A percentile compares a stretch with the other conserved stretches of the same genome.
Evolutionary conservation across 1,140 invertebrate genomes (phyloP).

Genomic region (Copidosoma floridanum): DNA sequence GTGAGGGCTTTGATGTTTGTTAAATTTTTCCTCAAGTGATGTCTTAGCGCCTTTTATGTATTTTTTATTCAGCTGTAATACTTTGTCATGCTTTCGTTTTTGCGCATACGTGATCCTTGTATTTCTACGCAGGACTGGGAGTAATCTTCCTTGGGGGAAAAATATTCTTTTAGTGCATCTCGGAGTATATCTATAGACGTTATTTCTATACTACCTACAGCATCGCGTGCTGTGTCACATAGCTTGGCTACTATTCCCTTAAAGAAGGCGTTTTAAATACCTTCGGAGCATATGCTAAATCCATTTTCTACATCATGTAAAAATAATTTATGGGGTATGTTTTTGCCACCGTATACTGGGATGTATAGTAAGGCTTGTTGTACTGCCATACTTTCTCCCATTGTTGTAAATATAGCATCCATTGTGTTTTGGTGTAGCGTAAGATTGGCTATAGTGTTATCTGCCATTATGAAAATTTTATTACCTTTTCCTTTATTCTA

Average conservation of each 20-base stretch:
- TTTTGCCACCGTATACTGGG: background rate
- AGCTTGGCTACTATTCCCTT: background rate
- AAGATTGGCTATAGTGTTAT: slow-evolving; percentile 9
- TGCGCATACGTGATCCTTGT: background rate
- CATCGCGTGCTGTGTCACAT: background rate
- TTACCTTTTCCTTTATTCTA: too few species aligned
- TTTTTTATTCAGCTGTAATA: background rate
- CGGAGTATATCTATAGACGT: background rate
- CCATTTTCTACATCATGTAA: background rate
- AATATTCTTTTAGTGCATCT: background rate
- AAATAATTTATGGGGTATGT: background rate
- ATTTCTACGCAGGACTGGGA: background rate
- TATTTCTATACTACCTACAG: background rate
- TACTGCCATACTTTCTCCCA: background rate
- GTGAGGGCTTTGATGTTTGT: background rate
- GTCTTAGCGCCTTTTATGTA: background rate
- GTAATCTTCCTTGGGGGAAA: background rate
- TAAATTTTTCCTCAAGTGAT: background rate
- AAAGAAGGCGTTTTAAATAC: background rate
- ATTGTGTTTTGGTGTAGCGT: background rate
- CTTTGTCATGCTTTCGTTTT: background rate
- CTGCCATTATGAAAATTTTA: too few species aligned
- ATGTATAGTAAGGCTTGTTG: background rate
- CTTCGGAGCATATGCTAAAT: background rate
- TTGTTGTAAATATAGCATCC: background rate